These are phyloP conservation scores for Bradynema listronoti DNA, from an alignment of 1,140 invertebrate genomes.

Conservation along the genomic window DNA sequence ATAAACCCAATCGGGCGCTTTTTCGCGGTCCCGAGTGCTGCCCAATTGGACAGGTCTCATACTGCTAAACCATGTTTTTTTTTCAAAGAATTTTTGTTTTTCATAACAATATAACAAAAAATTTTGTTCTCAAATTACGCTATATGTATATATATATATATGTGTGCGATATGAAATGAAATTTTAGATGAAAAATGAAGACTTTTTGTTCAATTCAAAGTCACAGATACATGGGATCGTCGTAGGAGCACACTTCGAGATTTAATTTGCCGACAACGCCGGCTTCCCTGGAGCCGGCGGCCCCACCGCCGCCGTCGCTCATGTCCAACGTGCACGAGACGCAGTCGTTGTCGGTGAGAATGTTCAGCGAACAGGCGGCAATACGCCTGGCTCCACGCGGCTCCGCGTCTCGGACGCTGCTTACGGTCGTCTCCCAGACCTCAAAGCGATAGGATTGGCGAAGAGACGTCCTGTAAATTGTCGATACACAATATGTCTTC, in stretches of 20 bases:
- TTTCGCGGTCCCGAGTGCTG: too few relatives aligned
- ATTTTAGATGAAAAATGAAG: too few relatives aligned
- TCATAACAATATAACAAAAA: too few relatives aligned
- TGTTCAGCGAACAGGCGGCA: constrained; percentile 1
- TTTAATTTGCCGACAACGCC: constrained; percentile 7
- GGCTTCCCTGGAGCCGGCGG: neutral
- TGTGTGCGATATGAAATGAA: too few relatives aligned
- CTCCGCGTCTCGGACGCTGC: neutral
- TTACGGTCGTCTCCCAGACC: constrained; percentile 2
- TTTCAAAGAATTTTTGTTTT: too few relatives aligned
- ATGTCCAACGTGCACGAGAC: constrained; percentile 5
- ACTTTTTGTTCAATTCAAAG: too few relatives aligned
- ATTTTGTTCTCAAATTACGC: too few relatives aligned
- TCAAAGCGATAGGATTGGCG: constrained; percentile 14
- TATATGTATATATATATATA: too few relatives aligned
- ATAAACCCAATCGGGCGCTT: too few relatives aligned
- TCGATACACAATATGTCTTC: neutral
- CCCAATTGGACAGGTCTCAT: too few relatives aligned
- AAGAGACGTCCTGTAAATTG: constrained; percentile 10
- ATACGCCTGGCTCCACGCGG: too few relatives aligned
- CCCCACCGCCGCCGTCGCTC: neutral
- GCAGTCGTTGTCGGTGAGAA: constrained; percentile 4
- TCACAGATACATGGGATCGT: constrained; percentile 20
- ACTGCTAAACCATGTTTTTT: too few relatives aligned
- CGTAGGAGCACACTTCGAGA: constrained; percentile 17